Evolutionary conservation across 2,888 invertebrate genomes (phyloP).

Genomic region (Acleris literana): DNA sequence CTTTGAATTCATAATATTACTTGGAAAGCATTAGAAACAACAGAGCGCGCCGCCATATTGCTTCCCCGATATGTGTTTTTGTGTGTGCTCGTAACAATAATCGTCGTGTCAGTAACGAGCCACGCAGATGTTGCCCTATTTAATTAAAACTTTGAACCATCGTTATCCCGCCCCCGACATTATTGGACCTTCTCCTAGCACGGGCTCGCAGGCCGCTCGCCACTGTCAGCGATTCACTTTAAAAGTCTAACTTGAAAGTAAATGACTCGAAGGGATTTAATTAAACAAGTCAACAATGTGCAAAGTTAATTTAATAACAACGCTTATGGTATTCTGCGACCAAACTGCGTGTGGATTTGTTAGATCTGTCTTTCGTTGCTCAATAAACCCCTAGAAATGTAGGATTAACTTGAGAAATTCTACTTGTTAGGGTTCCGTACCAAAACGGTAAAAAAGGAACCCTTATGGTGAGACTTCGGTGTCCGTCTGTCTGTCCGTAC

Average conservation of each 20-base stretch:
- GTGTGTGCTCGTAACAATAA: constrained; percentile 66
- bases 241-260: constrained; percentile 12
- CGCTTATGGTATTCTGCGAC: neutral
- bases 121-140: constrained; percentile 72
- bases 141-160: constrained; percentile 79
- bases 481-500: no score
- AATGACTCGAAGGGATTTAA: constrained; percentile 17
- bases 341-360: neutral
- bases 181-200: constrained; percentile 64
- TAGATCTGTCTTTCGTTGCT: neutral
- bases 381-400: constrained; percentile 4
- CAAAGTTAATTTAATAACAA: constrained; percentile 4
- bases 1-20: constrained; percentile 37
- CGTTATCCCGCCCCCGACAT: constrained; percentile 68
- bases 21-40: constrained; percentile 32
- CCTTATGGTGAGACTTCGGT: no score
- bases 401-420: neutral
- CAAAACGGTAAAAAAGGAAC: no score
- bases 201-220: constrained; percentile 27
- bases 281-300: constrained; percentile 12
- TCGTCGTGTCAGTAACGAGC: constrained; percentile 67
- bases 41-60: constrained; percentile 33
- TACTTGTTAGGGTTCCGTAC: neutral
- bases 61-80: constrained; percentile 55
- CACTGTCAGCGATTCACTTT: constrained; percentile 27